Percentiles rank a stretch among this genome's conserved stretches.
These are phyloP conservation scores for Drosophila pectinifera DNA, from an alignment of 1,140 invertebrate species.

Conservation along the genomic window DNA sequence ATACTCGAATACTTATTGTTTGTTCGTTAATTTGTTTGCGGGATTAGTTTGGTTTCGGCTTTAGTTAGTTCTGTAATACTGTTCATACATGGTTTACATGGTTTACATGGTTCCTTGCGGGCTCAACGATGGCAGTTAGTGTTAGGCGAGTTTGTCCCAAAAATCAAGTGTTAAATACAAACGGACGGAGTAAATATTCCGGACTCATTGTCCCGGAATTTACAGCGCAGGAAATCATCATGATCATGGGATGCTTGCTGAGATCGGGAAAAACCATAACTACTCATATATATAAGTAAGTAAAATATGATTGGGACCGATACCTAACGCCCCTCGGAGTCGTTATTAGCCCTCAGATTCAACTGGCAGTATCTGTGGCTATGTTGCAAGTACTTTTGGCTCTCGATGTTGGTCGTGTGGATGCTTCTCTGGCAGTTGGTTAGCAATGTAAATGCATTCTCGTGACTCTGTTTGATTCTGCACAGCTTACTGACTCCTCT, in stretches of 20 bases:
- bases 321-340: no score
- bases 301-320: no score
- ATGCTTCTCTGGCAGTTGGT: slow-evolving; percentile 32
- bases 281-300: no score
- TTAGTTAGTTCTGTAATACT: slow-evolving; percentile 62
- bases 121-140: slow-evolving; percentile 22
- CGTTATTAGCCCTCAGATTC: no score
- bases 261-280: no score
- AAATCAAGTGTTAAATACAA: slow-evolving; percentile 32
- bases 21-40: slow-evolving; percentile 8
- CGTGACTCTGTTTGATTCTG: slow-evolving; percentile 19
- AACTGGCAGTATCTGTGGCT: no score
- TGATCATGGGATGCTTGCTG: no score
- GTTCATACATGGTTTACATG: slow-evolving; percentile 45
- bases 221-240: slow-evolving; percentile 28
- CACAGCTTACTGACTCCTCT: no score
- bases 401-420: slow-evolving; percentile 11
- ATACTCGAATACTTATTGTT: slow-evolving; percentile 59
- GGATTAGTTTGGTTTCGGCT: slow-evolving; percentile 18
- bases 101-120: slow-evolving; percentile 22
- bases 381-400: slow-evolving; percentile 27
- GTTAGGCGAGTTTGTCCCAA: slow-evolving; percentile 18
- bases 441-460: slow-evolving; percentile 45
- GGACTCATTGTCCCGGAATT: slow-evolving; percentile 8
- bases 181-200: slow-evolving; percentile 61